Evolutionary conservation across 2,113 vertebrate species (phyloP).

Genomic region (Macrotus californicus): DNA sequence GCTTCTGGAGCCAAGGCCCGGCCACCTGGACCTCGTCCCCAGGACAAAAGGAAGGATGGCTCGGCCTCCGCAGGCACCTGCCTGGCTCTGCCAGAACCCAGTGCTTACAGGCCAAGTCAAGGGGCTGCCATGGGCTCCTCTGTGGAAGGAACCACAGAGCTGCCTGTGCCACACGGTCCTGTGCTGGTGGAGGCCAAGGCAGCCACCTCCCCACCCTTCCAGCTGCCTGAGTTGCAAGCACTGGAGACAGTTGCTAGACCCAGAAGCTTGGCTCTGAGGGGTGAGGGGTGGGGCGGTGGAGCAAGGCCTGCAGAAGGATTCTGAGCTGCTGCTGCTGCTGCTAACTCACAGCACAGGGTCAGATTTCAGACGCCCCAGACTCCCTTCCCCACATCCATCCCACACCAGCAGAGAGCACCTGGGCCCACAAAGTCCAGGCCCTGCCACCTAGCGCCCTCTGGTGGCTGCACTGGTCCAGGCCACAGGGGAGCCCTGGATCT

Average conservation of each 20-base stretch:
- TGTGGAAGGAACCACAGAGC: neutral
- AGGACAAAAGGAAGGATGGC: neutral
- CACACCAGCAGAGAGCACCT: neutral
- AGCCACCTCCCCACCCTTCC: neutral
- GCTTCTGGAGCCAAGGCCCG: neutral
- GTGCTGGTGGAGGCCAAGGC: neutral
- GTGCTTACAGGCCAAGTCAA: neutral
- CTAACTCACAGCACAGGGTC: rapidly evolving
- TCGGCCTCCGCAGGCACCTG: neutral
- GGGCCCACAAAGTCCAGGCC: neutral
- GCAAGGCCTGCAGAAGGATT: rapidly evolving
- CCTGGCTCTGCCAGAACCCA: neutral
- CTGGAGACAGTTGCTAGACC: neutral
- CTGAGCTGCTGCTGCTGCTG: neutral
- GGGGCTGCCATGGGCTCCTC: neutral
- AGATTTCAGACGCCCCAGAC: neutral
- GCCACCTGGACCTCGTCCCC: neutral
- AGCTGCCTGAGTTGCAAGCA: rapidly evolving
- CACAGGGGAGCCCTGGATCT: neutral
- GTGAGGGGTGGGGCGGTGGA: neutral
- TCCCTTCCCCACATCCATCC: rapidly evolving
- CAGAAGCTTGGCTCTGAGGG: neutral
- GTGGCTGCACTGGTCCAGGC: neutral
- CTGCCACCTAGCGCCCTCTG: neutral
- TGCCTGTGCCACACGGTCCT: rapidly evolving